Conservation (phyloP, 2,888 invertebrate genomes). For the Dryomyza anilis region DNA sequence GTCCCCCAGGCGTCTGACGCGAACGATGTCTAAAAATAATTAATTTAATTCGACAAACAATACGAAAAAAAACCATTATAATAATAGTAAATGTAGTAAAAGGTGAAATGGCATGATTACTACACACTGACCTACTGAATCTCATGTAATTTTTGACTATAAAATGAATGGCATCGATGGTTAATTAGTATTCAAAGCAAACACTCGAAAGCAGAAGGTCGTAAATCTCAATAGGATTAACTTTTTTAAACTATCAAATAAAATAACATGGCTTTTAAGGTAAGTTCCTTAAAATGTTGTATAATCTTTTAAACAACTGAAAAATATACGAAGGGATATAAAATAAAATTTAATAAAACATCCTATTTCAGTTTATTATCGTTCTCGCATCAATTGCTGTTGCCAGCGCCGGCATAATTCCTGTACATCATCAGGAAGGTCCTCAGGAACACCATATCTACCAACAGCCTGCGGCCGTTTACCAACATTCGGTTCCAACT, state of each 20-base stretch:
- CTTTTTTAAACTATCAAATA: no score
- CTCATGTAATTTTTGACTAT: slow-evolving; percentile 46
- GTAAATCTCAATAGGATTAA: slow-evolving; percentile 34
- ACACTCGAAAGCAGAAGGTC: slow-evolving; percentile 47
- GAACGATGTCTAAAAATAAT: no score
- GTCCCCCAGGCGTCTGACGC: no score
- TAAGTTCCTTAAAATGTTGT: no score
- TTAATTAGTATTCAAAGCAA: slow-evolving; percentile 54
- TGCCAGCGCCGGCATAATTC: slow-evolving; percentile 47
- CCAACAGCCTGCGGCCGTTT: slow-evolving; percentile 23
- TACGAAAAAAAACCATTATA: neutral
- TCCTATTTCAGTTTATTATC: slow-evolving; percentile 42
- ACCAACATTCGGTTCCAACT: slow-evolving; percentile 5
- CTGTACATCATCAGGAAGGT: slow-evolving; percentile 38
- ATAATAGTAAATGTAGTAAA: neutral
- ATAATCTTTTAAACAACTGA: no score
- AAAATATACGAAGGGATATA: no score
- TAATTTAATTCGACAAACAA: no score
- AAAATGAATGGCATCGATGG: slow-evolving; percentile 47
- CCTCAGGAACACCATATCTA: slow-evolving; percentile 32
- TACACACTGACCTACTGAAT: no score
- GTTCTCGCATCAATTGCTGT: slow-evolving; percentile 42
- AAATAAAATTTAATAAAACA: no score
- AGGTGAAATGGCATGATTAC: slow-evolving; percentile 1
- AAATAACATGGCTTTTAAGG: slow-evolving; percentile 54